Evolutionary conservation across 1,140 invertebrate genomes (phyloP).

Genomic region (Drosophila burlai): DNA sequence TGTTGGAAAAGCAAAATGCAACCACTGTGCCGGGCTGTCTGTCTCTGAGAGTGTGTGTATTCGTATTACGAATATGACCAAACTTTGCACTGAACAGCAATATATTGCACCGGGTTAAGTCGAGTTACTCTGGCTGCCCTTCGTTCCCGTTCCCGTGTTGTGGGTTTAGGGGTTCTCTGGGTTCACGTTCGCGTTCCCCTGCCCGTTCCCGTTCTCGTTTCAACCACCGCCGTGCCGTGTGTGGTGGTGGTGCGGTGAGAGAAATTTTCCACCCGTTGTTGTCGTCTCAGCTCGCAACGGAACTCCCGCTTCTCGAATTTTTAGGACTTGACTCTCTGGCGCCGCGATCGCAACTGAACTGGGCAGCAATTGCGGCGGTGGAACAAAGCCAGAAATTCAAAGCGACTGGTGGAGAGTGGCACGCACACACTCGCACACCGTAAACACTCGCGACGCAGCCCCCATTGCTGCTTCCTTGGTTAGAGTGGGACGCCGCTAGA

Average conservation of each 20-base stretch:
- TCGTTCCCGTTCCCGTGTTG: slow-evolving; percentile 4
- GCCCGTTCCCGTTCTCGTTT: slow-evolving; percentile 42
- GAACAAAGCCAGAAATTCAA: slow-evolving; percentile 66
- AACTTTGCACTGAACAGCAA: slow-evolving; percentile 42
- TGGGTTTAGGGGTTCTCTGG: slow-evolving; percentile 12
- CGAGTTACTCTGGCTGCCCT: slow-evolving; percentile 25
- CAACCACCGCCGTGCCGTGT: slow-evolving; percentile 57
- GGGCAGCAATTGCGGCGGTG: slow-evolving; percentile 49
- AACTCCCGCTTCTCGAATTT: slow-evolving; percentile 25
- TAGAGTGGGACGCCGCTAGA: slow-evolving; percentile 25
- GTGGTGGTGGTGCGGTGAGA: slow-evolving; percentile 35
- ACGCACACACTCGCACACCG: slow-evolving; percentile 17
- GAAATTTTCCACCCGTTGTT: slow-evolving; percentile 77
- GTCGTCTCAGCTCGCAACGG: slow-evolving; percentile 20
- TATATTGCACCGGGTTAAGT: slow-evolving; percentile 19
- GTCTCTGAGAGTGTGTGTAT: slow-evolving; percentile 8
- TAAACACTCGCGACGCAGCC: background rate
- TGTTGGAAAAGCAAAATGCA: slow-evolving; percentile 44
- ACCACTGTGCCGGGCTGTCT: slow-evolving; percentile 23
- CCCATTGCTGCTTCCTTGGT: background rate
- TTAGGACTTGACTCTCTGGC: slow-evolving; percentile 66
- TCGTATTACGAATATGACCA: slow-evolving; percentile 2
- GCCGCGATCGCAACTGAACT: slow-evolving; percentile 76
- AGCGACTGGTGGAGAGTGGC: slow-evolving; percentile 20
- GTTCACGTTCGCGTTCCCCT: slow-evolving; percentile 12